A percentile compares a stretch with the other conserved stretches of the same genome.
phyloP scores from a whole-genome alignment of 1,140 invertebrate species.

The Zophobas morio region DNA sequence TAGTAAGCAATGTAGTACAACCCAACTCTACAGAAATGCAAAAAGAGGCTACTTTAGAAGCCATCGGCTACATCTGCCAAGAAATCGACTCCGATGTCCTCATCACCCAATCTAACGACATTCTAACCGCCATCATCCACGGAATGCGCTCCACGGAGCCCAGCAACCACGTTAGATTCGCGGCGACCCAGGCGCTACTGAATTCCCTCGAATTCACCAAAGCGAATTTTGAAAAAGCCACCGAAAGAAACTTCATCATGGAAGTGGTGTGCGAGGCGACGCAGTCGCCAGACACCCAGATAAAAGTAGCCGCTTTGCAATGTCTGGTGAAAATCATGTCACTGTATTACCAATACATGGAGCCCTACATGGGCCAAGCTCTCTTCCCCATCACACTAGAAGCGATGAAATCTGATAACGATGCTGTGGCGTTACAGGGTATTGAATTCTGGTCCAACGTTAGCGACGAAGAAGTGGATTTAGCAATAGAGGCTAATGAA shows the following conservation, averaged over 20 bases:
- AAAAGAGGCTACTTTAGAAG: constrained; percentile 96
- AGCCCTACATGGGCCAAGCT: constrained; percentile 97
- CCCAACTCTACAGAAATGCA: constrained; percentile 90
- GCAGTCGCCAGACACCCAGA: constrained; percentile 87
- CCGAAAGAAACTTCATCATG: constrained; percentile 99
- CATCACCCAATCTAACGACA: constrained; percentile 93
- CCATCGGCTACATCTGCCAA: constrained; percentile 91
- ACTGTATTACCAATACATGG: constrained; percentile 99
- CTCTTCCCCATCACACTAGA: constrained; percentile 99
- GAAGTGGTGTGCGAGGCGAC: constrained; percentile 97
- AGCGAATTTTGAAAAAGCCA: constrained; percentile 98
- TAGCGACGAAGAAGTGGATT: constrained; percentile 98
- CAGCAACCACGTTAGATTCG: constrained; percentile 89
- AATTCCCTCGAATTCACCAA: constrained; percentile 99
- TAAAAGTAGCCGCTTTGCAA: constrained; percentile 95
- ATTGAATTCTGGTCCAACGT: constrained; percentile 99
- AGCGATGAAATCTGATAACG: constrained; percentile 97
- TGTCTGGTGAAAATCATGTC: constrained; percentile 99
- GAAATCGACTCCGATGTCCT: constrained; percentile 93
- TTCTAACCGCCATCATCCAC: constrained; percentile 98
- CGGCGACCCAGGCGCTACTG: constrained; percentile 96
- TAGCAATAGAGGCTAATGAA: constrained; percentile 95
- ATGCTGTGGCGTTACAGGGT: constrained; percentile 97
- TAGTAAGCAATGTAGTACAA: constrained; percentile 93
- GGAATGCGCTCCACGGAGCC: constrained; percentile 88